Evolutionary conservation across 2,797 vertebrate genomes (phyloP).

Genomic region (Amniataba percoides): DNA sequence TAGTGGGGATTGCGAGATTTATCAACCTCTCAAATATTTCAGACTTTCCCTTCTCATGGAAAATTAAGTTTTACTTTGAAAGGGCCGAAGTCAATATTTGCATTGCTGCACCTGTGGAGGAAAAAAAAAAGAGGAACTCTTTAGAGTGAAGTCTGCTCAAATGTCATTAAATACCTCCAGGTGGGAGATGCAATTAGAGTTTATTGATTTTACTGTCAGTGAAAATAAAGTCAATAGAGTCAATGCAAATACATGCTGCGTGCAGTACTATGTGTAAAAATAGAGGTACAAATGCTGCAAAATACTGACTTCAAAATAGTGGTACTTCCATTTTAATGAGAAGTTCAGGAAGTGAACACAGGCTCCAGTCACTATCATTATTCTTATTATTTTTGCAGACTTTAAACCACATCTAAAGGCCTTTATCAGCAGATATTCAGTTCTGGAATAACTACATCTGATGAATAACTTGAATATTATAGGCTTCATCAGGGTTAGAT

Average conservation of each 20-base stretch:
- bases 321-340: too few relatives aligned
- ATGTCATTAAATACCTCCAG: not conserved
- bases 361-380: too few relatives aligned
- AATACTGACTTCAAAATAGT: too few relatives aligned
- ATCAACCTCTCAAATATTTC: constrained; percentile 22
- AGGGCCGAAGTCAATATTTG: constrained; percentile 21
- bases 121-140: constrained; percentile 2
- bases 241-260: not conserved
- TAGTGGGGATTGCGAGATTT: constrained; percentile 4
- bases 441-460: too few relatives aligned
- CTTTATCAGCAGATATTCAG: too few relatives aligned
- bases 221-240: constrained; percentile 8
- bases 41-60: constrained; percentile 1
- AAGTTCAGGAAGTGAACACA: too few relatives aligned
- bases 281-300: too few relatives aligned
- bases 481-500: too few relatives aligned
- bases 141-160: not conserved
- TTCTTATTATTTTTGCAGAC: too few relatives aligned
- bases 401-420: too few relatives aligned
- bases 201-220: not conserved
- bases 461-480: too few relatives aligned
- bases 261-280: too few relatives aligned
- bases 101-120: constrained; percentile 32
- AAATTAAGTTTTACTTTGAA: constrained; percentile 35
- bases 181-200: not conserved